Conservation (phyloP, 2,797 vertebrate species). For the Siniperca obscura region DNA sequence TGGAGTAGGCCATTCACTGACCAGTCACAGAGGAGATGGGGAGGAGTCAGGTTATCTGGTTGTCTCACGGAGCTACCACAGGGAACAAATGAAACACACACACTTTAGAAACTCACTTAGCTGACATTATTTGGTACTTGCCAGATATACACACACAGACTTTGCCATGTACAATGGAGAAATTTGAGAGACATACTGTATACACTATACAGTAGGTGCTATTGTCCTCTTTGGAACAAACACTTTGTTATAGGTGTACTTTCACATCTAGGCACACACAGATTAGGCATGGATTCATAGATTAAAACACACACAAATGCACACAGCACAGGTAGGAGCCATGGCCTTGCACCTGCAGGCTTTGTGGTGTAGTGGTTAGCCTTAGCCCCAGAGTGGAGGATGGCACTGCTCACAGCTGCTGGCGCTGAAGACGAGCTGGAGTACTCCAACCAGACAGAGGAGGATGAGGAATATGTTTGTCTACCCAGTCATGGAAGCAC, state of each 20-base stretch:
- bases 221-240: constrained; percentile 3
- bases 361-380: constrained; percentile 48
- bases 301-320: constrained; percentile 26
- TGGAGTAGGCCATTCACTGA: constrained; percentile 55
- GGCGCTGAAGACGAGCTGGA: constrained; percentile 57
- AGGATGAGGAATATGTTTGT: constrained; percentile 64
- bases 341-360: constrained; percentile 57
- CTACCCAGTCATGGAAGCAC: constrained; percentile 47
- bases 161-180: constrained; percentile 34
- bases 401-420: constrained; percentile 65
- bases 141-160: constrained; percentile 16
- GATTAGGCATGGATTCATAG: constrained; percentile 20
- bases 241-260: constrained; percentile 4
- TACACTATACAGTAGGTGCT: neutral
- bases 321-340: constrained; percentile 31
- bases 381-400: constrained; percentile 46
- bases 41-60: constrained; percentile 67
- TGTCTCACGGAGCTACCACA: constrained; percentile 34
- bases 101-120: constrained; percentile 39
- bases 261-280: constrained; percentile 13
- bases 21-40: constrained; percentile 63
- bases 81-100: constrained; percentile 57
- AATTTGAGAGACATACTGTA: constrained; percentile 11
- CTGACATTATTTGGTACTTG: constrained; percentile 14
- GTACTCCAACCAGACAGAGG: constrained; percentile 37